Base-by-base conservation (phyloP, 1,140 invertebrate genomes). In the Papilio xuthus region DNA sequence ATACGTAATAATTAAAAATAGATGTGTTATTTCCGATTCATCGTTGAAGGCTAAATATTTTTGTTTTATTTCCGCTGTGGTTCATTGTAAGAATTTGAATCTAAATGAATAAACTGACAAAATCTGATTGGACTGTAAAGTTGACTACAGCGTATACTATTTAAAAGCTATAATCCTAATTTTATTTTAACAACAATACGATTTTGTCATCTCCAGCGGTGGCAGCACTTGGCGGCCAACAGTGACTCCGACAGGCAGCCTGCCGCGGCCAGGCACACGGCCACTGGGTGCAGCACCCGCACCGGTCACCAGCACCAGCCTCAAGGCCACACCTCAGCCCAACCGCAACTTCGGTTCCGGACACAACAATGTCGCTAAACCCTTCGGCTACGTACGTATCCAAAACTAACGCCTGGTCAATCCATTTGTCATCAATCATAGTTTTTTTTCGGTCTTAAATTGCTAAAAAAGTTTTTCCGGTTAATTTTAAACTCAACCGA, bases 341-440 rank as follows among this genome's bases (percentile, higher is more conserved):
- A 93, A 94, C 74, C 94, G 94, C 70, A 94, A 96, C 72, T 98
- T 98, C 89, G 98, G 97, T 81, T 97, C 96, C 87, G 97, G 96
- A 72, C 97, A 98, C 94, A 99, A 98, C 92, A 95, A 96, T 82
- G 95, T 96, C 82, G 97, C 98, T n/a, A 97, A 97, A 89, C 97
- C 97, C 76, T 98, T 97, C 87, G 93, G 93, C 37, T 94, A 94
- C 77, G 94, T 94, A 85, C 90, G 92, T 89, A 79, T 50, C 7
- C 42, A 73, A 67, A 47, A 47, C 44, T 15, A 4, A 15, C 13
- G 44, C 44, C 15, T 47, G 32, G 0, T 37, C 32, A 37, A 37
- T 37, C 32, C 4, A 37, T 37, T 3, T 37, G 4, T 37, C 32
- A 37, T 37, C 32, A 7, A 37, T 37, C 32, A 37, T 37, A 37